Base-by-base conservation (phyloP, 1,140 invertebrate species). In the Drosophila biarmipes region DNA sequence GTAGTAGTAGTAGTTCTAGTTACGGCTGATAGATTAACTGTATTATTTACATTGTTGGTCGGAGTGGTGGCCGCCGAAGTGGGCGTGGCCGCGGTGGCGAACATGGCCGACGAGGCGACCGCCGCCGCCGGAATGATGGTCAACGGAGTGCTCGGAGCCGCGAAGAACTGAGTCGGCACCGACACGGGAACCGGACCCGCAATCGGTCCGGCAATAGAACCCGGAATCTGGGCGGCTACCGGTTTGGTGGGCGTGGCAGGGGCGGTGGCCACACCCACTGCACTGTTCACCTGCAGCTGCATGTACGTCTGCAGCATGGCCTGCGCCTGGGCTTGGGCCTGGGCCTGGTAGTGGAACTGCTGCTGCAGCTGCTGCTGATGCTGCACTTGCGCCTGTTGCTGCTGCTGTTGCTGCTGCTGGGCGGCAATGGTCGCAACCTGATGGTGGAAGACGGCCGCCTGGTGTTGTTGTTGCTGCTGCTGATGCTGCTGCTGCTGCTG, bases 11-110 rank as follows among this genome's bases (percentile, higher is more conserved):
- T 77, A 91, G 82, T 90, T 85, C 81, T 92, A 90, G 74, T 89
- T 91, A 90, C 78, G 77, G 90, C 86, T 89, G 77, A 85, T 91
- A 90, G 77, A 91, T 90, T 91, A 89, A 90, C 87, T 90, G 85
- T 90, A 81, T 90, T 91, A 85, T 90, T 90, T 81, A 84, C 76
- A 84, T 90, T 90, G 79, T 81, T 87, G 81, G 75, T 85, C 77
- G 90, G 89, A 67, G 90, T 91, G 43, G 82, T 90, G 52, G 89
- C 74, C 74, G 90, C 78, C 42, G 90, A 80, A 24, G 90, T 87
- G 62, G 90, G 76, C 43, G 87, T 87, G 48, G 90, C 81, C 53
- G 82, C 80, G 48, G 82, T 84, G 27, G 87, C 46, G n/a, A 49
- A 49, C 46, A 49, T 90, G 46, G 89, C 74, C 71, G 90, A 77